Conservation (phyloP, 2,113 vertebrate species). For the Caloenas nicobarica region DNA sequence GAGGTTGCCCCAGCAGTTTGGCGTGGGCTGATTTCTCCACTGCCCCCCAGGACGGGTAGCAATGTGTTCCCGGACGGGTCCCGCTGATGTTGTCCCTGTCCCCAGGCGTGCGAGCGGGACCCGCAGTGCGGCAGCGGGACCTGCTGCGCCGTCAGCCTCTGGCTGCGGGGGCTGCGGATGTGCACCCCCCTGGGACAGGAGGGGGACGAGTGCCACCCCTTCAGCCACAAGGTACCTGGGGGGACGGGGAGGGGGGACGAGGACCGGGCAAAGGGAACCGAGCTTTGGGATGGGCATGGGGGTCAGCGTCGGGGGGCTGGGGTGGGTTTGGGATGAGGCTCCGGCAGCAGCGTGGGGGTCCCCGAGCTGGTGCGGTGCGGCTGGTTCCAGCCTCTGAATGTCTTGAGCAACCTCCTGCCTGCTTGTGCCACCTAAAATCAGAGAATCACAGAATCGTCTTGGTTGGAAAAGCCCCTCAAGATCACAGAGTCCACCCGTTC, state of each 20-base stretch:
- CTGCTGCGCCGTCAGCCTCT: constrained; percentile 91
- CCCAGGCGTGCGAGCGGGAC: constrained; percentile 87
- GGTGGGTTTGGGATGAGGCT: not conserved
- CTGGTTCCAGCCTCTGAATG: not conserved
- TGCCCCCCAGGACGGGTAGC: too few relatives aligned
- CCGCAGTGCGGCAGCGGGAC: constrained; percentile 82
- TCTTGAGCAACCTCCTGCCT: too few relatives aligned
- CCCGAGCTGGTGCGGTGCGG: not conserved
- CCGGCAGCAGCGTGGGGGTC: not conserved
- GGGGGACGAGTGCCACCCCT: constrained; percentile 89
- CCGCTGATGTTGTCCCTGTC: not conserved
- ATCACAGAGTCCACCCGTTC: too few relatives aligned
- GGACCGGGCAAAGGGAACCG: rapidly evolving
- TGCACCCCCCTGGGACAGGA: constrained; percentile 87
- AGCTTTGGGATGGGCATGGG: not conserved
- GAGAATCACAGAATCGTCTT: too few relatives aligned
- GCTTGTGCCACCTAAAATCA: not conserved
- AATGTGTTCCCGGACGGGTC: too few relatives aligned
- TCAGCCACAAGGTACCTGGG: constrained; percentile 84
- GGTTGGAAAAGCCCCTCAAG: too few relatives aligned
- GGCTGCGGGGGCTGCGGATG: constrained; percentile 88
- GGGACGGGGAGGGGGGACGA: not conserved
- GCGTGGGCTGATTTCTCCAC: not conserved
- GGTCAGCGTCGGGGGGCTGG: not conserved
- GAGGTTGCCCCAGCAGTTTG: not conserved